phyloP scores from a whole-genome alignment of 1,140 invertebrate species.

The Lasioglossum albipes region DNA sequence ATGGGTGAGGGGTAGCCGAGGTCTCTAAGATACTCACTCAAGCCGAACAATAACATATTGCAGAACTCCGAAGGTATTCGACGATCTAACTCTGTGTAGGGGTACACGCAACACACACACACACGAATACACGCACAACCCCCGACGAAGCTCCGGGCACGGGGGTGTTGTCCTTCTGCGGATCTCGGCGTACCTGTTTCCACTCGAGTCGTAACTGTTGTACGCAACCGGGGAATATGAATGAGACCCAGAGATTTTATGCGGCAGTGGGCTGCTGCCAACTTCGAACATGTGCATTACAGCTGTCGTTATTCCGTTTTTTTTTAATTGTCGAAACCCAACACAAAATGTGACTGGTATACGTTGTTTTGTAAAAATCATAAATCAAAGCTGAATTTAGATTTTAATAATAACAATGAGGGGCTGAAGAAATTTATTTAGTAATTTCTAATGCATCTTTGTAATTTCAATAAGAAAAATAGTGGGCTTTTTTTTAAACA shows the following conservation, averaged over 20 bases:
- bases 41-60: conserved; percentile 76
- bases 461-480: too few species aligned
- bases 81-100: too few species aligned
- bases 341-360: too few species aligned
- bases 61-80: conserved; percentile 58
- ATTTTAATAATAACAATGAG: too few species aligned
- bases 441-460: too few species aligned
- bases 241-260: conserved; percentile 15
- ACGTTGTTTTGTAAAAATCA: too few species aligned
- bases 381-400: too few species aligned
- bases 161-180: conserved; percentile 9
- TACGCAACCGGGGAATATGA: conserved; percentile 37
- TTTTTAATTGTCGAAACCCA: too few species aligned
- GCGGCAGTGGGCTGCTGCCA: neutral
- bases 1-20: conserved; percentile 63
- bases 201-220: conserved; percentile 41
- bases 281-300: neutral
- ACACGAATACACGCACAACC: neutral
- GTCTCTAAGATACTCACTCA: conserved; percentile 69
- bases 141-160: neutral
- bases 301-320: neutral
- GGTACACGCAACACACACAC: too few species aligned
- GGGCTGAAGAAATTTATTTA: too few species aligned
- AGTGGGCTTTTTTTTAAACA: too few species aligned
- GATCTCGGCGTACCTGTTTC: conserved; percentile 50